Conservation (phyloP, 2,797 vertebrate genomes). For the Austrolebias charrua region DNA sequence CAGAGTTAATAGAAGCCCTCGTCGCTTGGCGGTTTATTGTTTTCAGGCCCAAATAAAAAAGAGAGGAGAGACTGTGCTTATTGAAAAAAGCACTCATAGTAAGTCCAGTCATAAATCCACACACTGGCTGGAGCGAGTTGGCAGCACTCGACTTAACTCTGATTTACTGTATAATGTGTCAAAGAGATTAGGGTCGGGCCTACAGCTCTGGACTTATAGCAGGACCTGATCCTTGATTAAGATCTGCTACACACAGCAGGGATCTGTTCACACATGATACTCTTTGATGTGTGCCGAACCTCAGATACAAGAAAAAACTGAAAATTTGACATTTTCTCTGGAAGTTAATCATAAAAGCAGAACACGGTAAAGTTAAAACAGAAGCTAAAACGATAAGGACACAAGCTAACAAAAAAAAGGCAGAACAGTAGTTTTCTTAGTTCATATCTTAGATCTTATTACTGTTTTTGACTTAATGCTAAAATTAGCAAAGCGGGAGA, state of each 20-base stretch:
- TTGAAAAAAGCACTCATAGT: conserved; percentile 43
- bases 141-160: conserved; percentile 48
- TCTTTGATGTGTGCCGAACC: neutral
- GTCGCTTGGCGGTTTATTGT: conserved; percentile 21
- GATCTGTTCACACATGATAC: conserved; percentile 38
- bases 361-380: no score
- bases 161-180: conserved; percentile 62
- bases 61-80: conserved; percentile 14
- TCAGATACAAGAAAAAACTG: no score
- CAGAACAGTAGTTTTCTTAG: no score
- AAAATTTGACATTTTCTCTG: no score
- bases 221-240: conserved; percentile 65
- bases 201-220: conserved; percentile 59
- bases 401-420: no score
- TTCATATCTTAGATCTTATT: no score
- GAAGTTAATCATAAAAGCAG: no score
- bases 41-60: conserved; percentile 40
- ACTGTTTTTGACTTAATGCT: no score
- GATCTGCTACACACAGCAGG: conserved; percentile 43
- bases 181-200: conserved; percentile 65
- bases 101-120: conserved; percentile 57
- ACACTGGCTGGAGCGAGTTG: conserved; percentile 41
- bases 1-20: conserved; percentile 39
- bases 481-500: no score
- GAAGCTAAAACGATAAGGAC: no score